Evolutionary conservation across 2,113 vertebrate species (phyloP).

Genomic region (Xenopus borealis): DNA sequence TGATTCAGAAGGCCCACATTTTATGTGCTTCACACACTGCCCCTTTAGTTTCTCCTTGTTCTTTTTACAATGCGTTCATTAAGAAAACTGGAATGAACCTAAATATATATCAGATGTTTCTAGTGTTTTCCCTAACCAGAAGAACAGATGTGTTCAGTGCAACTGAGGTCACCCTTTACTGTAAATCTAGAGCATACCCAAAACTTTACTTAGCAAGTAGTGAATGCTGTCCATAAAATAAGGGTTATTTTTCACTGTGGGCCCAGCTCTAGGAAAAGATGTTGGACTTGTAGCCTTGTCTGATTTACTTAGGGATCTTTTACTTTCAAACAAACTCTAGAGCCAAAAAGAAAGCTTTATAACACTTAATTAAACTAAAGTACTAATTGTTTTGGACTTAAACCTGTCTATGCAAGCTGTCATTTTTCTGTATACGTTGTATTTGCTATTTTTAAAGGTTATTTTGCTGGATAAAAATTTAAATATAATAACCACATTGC

Average conservation of each 20-base stretch:
- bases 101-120: conserved; percentile 27
- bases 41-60: background rate
- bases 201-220: conserved; percentile 12
- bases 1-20: background rate
- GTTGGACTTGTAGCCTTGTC: conserved; percentile 12
- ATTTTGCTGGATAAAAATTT: too few species aligned
- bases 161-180: conserved; percentile 31
- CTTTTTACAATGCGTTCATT: conserved; percentile 3
- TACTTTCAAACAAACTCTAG: conserved; percentile 14
- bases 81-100: conserved; percentile 16
- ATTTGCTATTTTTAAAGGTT: background rate
- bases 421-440: background rate
- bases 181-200: conserved; percentile 26
- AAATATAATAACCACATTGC: too few species aligned
- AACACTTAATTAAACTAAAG: conserved; percentile 18
- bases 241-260: conserved; percentile 15
- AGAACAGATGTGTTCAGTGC: conserved; percentile 31
- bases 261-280: conserved; percentile 10
- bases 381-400: conserved; percentile 15
- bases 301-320: background rate
- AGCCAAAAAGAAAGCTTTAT: conserved; percentile 13
- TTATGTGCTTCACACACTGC: background rate
- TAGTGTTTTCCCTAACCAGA: conserved; percentile 24
- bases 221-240: conserved; percentile 6
- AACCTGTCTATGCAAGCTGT: background rate